Base-by-base conservation (phyloP, 2,113 vertebrate genomes). In the Callionymus lyra region DNA sequence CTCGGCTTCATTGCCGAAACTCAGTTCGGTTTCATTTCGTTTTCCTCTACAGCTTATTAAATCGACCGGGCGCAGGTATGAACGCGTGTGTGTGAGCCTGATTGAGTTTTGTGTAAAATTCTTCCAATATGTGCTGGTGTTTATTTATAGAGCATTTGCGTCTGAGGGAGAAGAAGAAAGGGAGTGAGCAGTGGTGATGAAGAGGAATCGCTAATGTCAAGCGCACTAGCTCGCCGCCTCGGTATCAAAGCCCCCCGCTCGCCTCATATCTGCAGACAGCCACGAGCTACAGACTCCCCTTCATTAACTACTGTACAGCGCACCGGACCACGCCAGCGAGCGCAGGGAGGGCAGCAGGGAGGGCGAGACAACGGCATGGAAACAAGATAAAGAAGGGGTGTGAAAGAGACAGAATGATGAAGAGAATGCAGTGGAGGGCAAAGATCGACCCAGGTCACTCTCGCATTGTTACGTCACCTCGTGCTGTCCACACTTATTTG, bases 191-290 rank as follows among this genome's bases (percentile, higher is more conserved):
- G 53, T 31, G 36, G 56, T 55, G 66, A 76, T 68, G 50, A 68
- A 72, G 73, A 65, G 48, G 63, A 72, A 70, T 70, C 48, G 48
- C 32, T 70, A 62, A 72, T 65, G 56, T 62, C 40, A 50, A 49
- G 38, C 45, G 47, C 46, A 48, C 50, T 63, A 47, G 41, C 47
- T 67, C 13, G 47, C 59, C 37, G 47, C 49, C 38, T 57, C 31
- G 1, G 32, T 65, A 74, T 71, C 61, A 71, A 56, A 65, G 58
- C 45, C 33, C 21, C 36, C 19, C 21, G 44, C 50, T 39, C 47
- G 56, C 59, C 59, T 64, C 53, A 64, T 58, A 60, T 64, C 50
- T 61, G 41, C 62, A 70, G 59, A 67, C 47, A 63, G 52, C 43
- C 59, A 59, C 49, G 38, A 54, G 60, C 54, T 41, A 44, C 48